These are phyloP conservation scores for Epizoanthus fatuus DNA, from an alignment of 92 coral and sea anemone genomes.

Conservation along the genomic window DNA sequence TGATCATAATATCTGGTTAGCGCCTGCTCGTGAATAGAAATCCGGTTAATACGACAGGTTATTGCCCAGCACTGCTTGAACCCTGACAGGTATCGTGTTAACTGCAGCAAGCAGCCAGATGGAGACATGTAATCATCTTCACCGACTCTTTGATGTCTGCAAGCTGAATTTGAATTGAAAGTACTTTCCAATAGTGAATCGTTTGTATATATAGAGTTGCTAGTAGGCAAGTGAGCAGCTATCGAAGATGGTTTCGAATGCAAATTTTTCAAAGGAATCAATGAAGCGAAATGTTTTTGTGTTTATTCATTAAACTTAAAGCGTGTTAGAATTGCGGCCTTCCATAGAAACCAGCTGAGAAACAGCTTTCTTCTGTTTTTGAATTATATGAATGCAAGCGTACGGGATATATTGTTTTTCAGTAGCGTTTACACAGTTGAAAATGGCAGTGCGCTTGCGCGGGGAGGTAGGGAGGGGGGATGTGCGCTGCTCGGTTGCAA, in stretches of 20 bases:
- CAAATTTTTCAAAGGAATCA: slow-evolving; percentile 3
- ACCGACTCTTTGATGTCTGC: too few species aligned
- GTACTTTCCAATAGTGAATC: too few species aligned
- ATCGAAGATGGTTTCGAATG: not conserved
- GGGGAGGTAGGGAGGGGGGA: not conserved
- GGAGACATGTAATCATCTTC: too few species aligned
- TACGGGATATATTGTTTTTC: not conserved
- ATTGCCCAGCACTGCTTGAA: slow-evolving; percentile 3
- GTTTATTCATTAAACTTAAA: not conserved
- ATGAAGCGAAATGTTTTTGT: slow-evolving; percentile 1
- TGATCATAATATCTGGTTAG: not conserved
- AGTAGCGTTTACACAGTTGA: not conserved
- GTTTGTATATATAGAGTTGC: too few species aligned
- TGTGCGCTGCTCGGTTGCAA: not conserved
- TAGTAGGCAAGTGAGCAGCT: not conserved
- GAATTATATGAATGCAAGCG: not conserved
- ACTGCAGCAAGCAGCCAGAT: too few species aligned
- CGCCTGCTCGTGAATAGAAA: not conserved
- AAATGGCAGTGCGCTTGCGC: not conserved
- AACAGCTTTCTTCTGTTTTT: not conserved
- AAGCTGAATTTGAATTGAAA: too few species aligned
- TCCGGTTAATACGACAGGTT: not conserved
- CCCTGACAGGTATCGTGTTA: not conserved
- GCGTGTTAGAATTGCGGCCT: too few species aligned
- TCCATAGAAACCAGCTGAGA: not conserved